Base-by-base conservation (phyloP, 2,113 vertebrate genomes). In the Erythrolamprus reginae region DNA sequence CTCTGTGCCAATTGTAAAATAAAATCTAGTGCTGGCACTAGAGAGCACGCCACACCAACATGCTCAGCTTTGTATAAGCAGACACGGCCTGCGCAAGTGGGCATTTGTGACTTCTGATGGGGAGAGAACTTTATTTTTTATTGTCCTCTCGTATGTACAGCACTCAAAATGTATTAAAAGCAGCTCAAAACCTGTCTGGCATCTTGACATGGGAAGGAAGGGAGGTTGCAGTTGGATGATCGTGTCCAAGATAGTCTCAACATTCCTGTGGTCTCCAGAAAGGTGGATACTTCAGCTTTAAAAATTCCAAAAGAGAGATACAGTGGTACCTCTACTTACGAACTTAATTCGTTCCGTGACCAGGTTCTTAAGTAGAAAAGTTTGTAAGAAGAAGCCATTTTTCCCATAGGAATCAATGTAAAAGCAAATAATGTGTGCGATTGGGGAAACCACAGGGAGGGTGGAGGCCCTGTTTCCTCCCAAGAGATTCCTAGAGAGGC, bases 161-260 rank as follows among this genome's bases (percentile, higher is more conserved):
- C 93, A 94, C 89, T 93, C 48, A 89, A 84, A 86, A 48, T 88
- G 26, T 86, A 96, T 96, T 95, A 93, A 95, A 96, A 89, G 91
- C 93, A 94, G 91, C 87, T 77, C 94, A 0, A 88, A 91, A 50
- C 53, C 23, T 53, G 8, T 7, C 48, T 53, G 65, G 23, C 55
- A 0, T 28, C 61, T 33, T 65, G 45, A 19, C 48, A 15, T 48
- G 15, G 48, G 47, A 38, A 38, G 28, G 21, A 13, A 52, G 12
- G 21, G 33, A 53, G 2, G 6, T 45, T 33, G 15, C 1, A 28
- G 23, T 5, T 82, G 5, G 70, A 19, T 38, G 26, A 51, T 51
- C 48, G 51, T 50, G 24, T 6, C 5, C 47, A 48, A 38, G 17
- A 38, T 38, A 21, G 65, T 19, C 38, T 38, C 15, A 77, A 77